A percentile compares a stretch with the other conserved stretches of the same genome.
Conservation (phyloP, 1,140 invertebrate species). For the Penaeus vannamei region DNA sequence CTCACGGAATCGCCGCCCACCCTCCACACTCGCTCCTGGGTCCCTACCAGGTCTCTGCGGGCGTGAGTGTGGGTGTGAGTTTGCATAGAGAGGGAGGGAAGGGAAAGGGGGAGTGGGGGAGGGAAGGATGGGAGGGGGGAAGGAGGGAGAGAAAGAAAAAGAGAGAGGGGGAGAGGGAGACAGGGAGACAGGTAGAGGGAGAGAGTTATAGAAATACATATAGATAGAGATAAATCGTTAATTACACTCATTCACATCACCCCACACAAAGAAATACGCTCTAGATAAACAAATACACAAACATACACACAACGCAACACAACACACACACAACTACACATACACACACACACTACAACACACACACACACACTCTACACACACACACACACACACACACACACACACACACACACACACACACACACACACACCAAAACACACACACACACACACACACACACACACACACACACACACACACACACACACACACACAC, state of each 20-base stretch:
- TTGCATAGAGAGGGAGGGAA: too few species aligned
- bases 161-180: background rate
- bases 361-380: too few species aligned
- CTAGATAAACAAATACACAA: background rate
- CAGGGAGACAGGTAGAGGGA: background rate
- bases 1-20: too few species aligned
- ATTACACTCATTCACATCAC: background rate
- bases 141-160: background rate
- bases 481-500: background rate
- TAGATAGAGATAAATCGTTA: background rate
- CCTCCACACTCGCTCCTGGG: too few species aligned
- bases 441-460: too few species aligned
- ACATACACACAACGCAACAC: background rate
- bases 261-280: background rate
- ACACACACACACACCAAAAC: too few species aligned
- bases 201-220: background rate
- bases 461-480: too few species aligned
- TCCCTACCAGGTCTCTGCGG: too few species aligned
- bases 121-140: background rate
- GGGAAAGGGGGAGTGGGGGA: too few species aligned
- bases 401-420: too few species aligned
- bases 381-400: too few species aligned
- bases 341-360: background rate
- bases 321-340: background rate
- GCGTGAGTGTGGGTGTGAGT: too few species aligned